Percentiles rank a stretch among this genome's conserved stretches.
phyloP scores from a whole-genome alignment of 2,113 vertebrate species.

The Leptobrachium leishanense region DNA sequence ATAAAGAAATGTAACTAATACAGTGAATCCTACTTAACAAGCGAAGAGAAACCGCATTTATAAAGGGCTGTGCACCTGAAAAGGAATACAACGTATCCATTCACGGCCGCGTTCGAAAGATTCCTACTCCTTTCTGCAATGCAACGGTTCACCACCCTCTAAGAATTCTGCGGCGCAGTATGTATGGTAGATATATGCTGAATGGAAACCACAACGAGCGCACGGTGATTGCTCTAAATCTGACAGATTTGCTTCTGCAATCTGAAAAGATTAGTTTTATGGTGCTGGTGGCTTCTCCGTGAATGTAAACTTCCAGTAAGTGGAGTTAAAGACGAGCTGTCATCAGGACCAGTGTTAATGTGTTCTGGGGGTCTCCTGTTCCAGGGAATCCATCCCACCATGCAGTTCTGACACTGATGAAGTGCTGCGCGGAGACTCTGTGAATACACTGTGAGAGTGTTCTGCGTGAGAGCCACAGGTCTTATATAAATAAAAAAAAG shows the following conservation, averaged over 20 bases:
- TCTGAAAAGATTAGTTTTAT: slow-evolving; percentile 16
- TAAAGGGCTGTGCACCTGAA: neutral
- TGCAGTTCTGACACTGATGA: slow-evolving; percentile 36
- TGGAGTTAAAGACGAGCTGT: slow-evolving; percentile 36
- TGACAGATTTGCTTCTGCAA: slow-evolving; percentile 7
- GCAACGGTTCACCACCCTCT: slow-evolving; percentile 19
- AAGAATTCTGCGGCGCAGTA: slow-evolving; percentile 8
- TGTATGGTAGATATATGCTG: slow-evolving; percentile 6
- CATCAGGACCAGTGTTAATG: slow-evolving; percentile 27
- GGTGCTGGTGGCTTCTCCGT: slow-evolving; percentile 1
- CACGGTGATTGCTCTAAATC: slow-evolving; percentile 28
- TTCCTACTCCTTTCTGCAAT: slow-evolving; percentile 5
- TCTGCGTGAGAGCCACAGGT: slow-evolving; percentile 19
- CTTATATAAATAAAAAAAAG: neutral
- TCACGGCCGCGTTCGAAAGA: neutral
- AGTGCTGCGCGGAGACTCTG: slow-evolving; percentile 4
- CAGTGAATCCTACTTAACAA: too few species aligned
- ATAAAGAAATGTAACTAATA: too few species aligned
- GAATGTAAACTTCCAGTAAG: slow-evolving; percentile 24
- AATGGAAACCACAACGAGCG: slow-evolving; percentile 26
- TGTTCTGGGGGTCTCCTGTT: neutral
- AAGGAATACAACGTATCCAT: slow-evolving; percentile 7
- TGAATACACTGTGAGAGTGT: slow-evolving; percentile 35
- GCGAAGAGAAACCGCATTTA: too few species aligned
- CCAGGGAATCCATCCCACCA: slow-evolving; percentile 15